Evolutionary conservation across 2,113 vertebrate genomes (phyloP).

Genomic region (Falcunculus frontatus): DNA sequence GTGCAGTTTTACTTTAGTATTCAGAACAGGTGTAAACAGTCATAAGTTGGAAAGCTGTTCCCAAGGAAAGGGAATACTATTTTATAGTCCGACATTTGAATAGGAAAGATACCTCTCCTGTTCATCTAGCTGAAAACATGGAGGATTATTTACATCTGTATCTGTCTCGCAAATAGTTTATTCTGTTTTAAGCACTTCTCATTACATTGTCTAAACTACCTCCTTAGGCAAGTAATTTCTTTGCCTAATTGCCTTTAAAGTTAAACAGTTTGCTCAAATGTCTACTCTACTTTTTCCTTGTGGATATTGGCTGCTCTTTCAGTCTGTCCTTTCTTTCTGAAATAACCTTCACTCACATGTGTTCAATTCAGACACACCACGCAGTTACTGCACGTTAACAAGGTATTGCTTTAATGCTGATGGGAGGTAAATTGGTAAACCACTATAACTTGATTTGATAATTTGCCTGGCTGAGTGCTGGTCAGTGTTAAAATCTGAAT

Average conservation of each 20-base stretch:
- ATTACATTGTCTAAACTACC: constrained; percentile 45
- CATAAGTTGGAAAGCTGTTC: constrained; percentile 25
- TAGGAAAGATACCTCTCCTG: background rate
- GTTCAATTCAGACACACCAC: background rate
- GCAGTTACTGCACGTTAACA: background rate
- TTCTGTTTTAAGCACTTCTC: constrained; percentile 47
- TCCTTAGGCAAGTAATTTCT: constrained; percentile 52
- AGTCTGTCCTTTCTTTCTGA: constrained; percentile 14
- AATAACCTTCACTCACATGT: constrained; percentile 26
- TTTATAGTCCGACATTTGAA: constrained; percentile 13
- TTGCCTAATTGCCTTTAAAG: constrained; percentile 54
- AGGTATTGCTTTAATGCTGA: constrained; percentile 25
- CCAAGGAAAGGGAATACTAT: constrained; percentile 1
- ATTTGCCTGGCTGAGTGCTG: background rate
- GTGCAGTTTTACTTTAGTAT: constrained; percentile 32
- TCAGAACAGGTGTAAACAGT: constrained; percentile 50
- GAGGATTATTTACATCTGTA: constrained; percentile 48
- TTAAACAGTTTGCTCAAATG: constrained; percentile 50
- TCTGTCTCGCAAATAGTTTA: constrained; percentile 31
- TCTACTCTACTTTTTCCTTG: background rate
- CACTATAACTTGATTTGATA: constrained; percentile 6
- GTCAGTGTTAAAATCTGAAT: constrained; percentile 7
- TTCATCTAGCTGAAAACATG: constrained; percentile 35
- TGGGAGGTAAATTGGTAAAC: constrained; percentile 14
- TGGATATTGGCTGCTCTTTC: constrained; percentile 5